Evolutionary conservation across 2,797 vertebrate species (phyloP).

Genomic region (Tamandua tetradactyla): DNA sequence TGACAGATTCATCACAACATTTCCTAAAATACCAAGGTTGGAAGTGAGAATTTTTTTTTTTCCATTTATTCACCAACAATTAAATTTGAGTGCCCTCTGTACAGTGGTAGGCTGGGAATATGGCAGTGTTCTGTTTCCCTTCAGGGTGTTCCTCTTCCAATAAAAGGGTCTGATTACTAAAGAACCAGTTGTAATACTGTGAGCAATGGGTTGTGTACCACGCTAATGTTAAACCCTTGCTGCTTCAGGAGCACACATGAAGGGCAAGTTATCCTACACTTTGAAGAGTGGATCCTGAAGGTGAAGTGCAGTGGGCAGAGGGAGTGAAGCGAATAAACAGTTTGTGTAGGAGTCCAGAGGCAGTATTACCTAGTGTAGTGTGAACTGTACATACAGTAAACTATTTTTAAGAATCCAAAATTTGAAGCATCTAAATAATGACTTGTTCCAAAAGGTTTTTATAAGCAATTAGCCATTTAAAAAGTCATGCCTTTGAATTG

Average conservation of each 20-base stretch:
- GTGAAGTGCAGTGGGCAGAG: background rate
- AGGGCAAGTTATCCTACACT: background rate
- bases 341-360: background rate
- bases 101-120: background rate
- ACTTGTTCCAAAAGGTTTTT: background rate
- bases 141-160: background rate
- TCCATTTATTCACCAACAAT: background rate
- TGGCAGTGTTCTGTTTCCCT: background rate
- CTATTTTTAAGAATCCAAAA: background rate
- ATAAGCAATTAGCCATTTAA: background rate
- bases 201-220: background rate
- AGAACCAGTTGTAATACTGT: background rate
- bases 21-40: conserved; percentile 16
- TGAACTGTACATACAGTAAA: background rate
- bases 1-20: background rate
- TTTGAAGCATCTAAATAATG: background rate
- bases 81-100: background rate
- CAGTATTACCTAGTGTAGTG: background rate
- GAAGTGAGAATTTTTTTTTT: background rate
- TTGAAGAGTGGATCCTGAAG: background rate
- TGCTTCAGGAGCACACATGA: background rate
- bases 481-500: conserved; percentile 1
- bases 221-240: background rate
- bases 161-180: background rate
- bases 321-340: background rate